Percentiles rank a stretch among this genome's conserved stretches.
phyloP scores from a whole-genome alignment of 2,888 invertebrate genomes.

The Drosophila lacicola region DNA sequence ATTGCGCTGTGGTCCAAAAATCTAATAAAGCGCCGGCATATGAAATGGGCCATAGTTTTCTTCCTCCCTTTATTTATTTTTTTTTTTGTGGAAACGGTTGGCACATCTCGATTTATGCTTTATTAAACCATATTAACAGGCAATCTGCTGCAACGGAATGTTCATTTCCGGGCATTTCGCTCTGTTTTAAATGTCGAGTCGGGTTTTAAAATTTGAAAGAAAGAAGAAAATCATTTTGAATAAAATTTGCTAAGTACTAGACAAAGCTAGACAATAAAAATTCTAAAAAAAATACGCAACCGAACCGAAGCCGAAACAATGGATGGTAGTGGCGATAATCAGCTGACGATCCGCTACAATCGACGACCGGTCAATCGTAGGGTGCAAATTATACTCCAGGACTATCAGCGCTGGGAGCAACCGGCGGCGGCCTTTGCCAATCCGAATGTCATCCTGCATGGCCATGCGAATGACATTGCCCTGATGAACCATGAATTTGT shows the following conservation, averaged over 20 bases:
- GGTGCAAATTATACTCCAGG: slow-evolving; percentile 27
- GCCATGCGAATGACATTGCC: neutral
- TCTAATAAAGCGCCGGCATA: slow-evolving; percentile 63
- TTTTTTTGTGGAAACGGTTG: neutral
- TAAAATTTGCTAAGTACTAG: slow-evolving; percentile 2
- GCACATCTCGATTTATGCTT: slow-evolving; percentile 35
- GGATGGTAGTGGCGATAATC: slow-evolving; percentile 76
- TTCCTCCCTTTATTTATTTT: neutral
- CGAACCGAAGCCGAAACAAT: slow-evolving; percentile 24
- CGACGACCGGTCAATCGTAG: slow-evolving; percentile 28
- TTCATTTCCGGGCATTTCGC: slow-evolving; percentile 35
- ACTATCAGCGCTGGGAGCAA: slow-evolving; percentile 28
- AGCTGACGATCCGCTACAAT: slow-evolving; percentile 30
- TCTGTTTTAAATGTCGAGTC: slow-evolving; percentile 25
- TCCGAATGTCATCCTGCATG: neutral
- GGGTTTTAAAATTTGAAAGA: slow-evolving; percentile 1
- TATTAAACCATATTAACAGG: slow-evolving; percentile 58
- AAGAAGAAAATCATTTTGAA: slow-evolving; percentile 4
- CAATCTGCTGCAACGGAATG: slow-evolving; percentile 33
- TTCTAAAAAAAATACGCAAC: slow-evolving; percentile 9
- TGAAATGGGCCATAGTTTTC: slow-evolving; percentile 37
- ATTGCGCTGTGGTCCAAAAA: slow-evolving; percentile 72
- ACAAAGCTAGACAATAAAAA: slow-evolving; percentile 2
- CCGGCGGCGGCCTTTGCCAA: neutral
- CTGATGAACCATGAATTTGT: neutral